A percentile compares a stretch with the other conserved stretches of the same genome.
Evolutionary conservation across 1,140 invertebrate genomes (phyloP).

Genomic region (Ruditapes philippinarum): DNA sequence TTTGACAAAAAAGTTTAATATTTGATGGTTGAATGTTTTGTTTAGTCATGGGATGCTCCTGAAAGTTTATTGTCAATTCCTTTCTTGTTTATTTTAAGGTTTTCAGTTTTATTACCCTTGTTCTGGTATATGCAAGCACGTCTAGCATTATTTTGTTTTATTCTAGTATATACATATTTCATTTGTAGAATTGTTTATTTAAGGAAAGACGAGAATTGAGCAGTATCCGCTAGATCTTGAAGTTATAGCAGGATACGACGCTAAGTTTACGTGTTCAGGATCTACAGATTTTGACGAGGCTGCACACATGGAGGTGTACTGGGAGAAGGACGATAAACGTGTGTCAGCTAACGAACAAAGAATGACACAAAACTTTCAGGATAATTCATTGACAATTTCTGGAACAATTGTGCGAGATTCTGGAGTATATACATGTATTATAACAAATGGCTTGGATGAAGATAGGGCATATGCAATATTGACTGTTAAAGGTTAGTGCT

Average conservation of each 20-base stretch:
- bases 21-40: too few species aligned
- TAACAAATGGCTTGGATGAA: slow-evolving; percentile 95
- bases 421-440: slow-evolving; percentile 98
- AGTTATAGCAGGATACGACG: slow-evolving; percentile 79
- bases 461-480: slow-evolving; percentile 94
- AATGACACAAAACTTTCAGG: slow-evolving; percentile 88
- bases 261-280: slow-evolving; percentile 83
- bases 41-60: too few species aligned
- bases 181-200: neutral
- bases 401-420: slow-evolving; percentile 98
- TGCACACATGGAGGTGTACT: slow-evolving; percentile 77
- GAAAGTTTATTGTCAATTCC: too few species aligned
- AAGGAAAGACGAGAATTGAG: slow-evolving; percentile 81
- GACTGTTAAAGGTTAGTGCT: slow-evolving; percentile 95
- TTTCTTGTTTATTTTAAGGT: too few species aligned
- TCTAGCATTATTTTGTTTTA: too few species aligned
- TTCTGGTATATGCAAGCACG: too few species aligned
- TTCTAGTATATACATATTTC: too few species aligned
- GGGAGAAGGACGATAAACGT: slow-evolving; percentile 82
- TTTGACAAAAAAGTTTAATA: too few species aligned
- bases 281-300: slow-evolving; percentile 82
- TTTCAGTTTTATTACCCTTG: too few species aligned
- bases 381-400: slow-evolving; percentile 97
- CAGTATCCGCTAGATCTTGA: slow-evolving; percentile 81
- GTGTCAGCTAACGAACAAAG: slow-evolving; percentile 93